phyloP scores from a whole-genome alignment of 1,140 invertebrate species.

The Zaprionus ornatus region DNA sequence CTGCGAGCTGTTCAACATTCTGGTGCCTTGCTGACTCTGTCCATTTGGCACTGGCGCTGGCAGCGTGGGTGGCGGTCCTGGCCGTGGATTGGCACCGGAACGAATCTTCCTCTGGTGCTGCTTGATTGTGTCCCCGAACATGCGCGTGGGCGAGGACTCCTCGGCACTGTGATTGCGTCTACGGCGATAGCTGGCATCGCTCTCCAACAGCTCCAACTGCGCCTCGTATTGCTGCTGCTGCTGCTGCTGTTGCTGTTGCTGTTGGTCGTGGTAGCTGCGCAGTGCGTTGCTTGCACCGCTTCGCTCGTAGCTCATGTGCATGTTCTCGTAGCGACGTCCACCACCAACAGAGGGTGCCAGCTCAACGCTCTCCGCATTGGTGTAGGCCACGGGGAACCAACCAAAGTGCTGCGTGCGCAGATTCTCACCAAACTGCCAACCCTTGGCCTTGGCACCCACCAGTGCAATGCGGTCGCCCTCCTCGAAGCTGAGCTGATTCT shows the following conservation, averaged over 20 bases:
- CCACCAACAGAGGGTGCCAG: conserved; percentile 23
- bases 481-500: conserved; percentile 96
- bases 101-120: conserved; percentile 82
- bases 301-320: conserved; percentile 69
- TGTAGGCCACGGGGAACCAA: conserved; percentile 97
- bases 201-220: conserved; percentile 74
- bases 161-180: conserved; percentile 78
- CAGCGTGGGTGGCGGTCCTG: conserved; percentile 87
- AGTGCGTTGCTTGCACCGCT: conserved; percentile 42
- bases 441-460: conserved; percentile 95
- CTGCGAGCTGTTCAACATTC: conserved; percentile 85
- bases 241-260: conserved; percentile 46
- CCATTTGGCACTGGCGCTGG: conserved; percentile 87
- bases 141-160: conserved; percentile 86
- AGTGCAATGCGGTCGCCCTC: conserved; percentile 95
- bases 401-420: conserved; percentile 94
- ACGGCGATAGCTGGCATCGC: conserved; percentile 69
- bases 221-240: conserved; percentile 73
- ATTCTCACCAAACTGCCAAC: conserved; percentile 98
- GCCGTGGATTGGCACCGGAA: conserved; percentile 73
- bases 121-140: conserved; percentile 84
- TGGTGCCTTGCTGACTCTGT: conserved; percentile 79
- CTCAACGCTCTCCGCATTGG: conserved; percentile 86
- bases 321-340: conserved; percentile 59
- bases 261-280: conserved; percentile 67